Evolutionary conservation across 2,888 invertebrate species (phyloP).

Genomic region (Oligia fasciuncula): DNA sequence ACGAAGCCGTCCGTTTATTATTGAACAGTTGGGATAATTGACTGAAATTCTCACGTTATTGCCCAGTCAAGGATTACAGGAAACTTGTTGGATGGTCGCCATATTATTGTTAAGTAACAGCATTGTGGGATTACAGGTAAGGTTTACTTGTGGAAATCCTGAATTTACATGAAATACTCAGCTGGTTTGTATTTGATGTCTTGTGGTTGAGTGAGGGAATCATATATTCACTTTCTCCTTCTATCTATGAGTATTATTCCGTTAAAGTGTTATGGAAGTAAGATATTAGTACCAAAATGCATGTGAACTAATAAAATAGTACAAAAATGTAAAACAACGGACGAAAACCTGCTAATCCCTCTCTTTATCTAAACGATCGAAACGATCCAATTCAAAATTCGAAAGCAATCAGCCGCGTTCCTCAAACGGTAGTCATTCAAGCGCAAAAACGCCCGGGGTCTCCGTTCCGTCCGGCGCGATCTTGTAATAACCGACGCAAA

Average conservation of each 20-base stretch:
- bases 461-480: conserved; percentile 63
- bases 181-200: background rate
- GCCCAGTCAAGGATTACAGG: background rate
- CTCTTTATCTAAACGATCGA: conserved; percentile 58
- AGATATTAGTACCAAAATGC: conserved; percentile 5
- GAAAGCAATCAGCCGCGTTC: conserved; percentile 66
- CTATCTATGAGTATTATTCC: background rate
- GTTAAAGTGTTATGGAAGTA: background rate
- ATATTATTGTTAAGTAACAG: conserved; percentile 11
- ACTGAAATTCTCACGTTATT: conserved; percentile 7
- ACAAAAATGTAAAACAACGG: conserved; percentile 14
- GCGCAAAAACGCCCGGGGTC: conserved; percentile 69
- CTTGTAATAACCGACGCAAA: conserved; percentile 71
- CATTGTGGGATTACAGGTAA: background rate
- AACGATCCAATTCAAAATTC: conserved; percentile 68
- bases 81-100: background rate
- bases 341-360: conserved; percentile 46
- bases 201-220: background rate
- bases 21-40: background rate
- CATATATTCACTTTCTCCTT: background rate
- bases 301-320: conserved; percentile 6
- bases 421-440: conserved; percentile 64
- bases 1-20: background rate
- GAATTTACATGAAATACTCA: background rate
- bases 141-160: background rate